Conservation (phyloP, 2,888 invertebrate genomes). For the Lasius fuliginosus region DNA sequence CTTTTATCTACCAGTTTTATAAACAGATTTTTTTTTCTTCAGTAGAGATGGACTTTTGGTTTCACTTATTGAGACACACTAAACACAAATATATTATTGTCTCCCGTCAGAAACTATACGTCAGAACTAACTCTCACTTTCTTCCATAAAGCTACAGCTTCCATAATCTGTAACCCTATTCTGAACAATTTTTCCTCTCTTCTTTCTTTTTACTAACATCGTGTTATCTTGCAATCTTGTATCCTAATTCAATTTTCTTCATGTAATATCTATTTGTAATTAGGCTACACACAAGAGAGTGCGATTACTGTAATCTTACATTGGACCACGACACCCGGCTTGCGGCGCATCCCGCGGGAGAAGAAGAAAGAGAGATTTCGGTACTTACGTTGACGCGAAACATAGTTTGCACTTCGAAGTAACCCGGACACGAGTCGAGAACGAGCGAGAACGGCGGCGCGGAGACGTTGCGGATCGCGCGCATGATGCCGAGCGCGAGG, state of each 20-base stretch:
- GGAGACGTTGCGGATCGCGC: conserved; percentile 92
- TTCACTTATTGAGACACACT: background rate
- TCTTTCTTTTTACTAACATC: background rate
- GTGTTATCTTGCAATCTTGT: background rate
- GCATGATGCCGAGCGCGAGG: conserved; percentile 90
- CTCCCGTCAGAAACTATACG: background rate
- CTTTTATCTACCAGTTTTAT: too few species aligned
- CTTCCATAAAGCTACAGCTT: background rate
- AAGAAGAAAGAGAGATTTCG: background rate
- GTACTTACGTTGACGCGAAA: conserved; percentile 93
- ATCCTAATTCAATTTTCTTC: background rate
- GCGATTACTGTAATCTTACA: background rate
- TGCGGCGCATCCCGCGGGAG: background rate
- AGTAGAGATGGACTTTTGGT: background rate
- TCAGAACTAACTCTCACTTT: background rate
- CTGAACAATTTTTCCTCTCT: background rate
- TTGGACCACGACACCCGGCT: background rate
- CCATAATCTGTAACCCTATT: background rate
- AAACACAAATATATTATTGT: background rate
- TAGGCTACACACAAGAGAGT: background rate
- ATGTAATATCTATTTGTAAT: background rate
- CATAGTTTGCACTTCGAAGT: conserved; percentile 95
- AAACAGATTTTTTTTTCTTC: too few species aligned
- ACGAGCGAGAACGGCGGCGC: conserved; percentile 94
- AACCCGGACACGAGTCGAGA: conserved; percentile 92